Evolutionary conservation across 2,888 invertebrate species (phyloP), one percentile per base, ranked within the genome.

Genomic region (Rhagium mordax): DNA sequence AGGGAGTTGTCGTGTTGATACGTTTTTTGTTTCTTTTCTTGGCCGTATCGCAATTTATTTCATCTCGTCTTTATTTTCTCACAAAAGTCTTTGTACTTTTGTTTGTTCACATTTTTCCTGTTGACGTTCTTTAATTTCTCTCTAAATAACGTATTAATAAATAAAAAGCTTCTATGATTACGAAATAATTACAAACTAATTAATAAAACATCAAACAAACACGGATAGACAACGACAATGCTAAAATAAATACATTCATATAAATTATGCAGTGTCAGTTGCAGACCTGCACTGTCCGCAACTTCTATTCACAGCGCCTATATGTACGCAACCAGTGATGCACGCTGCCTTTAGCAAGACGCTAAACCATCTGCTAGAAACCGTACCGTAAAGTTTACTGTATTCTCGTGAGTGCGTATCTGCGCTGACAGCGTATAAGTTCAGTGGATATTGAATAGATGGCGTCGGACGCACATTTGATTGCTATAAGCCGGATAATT

Each of bases 81-180:
- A 51, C 51, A 18, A 69, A 49, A 69, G 51, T 16, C 47, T 27
- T 15, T 0, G n/a, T 21, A 24, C 20, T 18, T 55, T 55, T 59
- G 47, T 68, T 61, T 33, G 51, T 29, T 61, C 57, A 15, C 61
- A n/a, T n/a, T n/a, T n/a, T n/a, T n/a, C n/a, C n/a, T n/a, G n/a
- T 61, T 24, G 24, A 24, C 24, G n/a, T n/a, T n/a, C 69, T 33
- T 69, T 69, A 33, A 69, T 61, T 61, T n/a, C n/a, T n/a, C n/a
- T n/a, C n/a, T n/a, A n/a, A n/a, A n/a, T n/a, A n/a, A n/a, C n/a
- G n/a, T n/a, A n/a, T n/a, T n/a, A n/a, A n/a, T n/a, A n/a, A n/a
- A n/a, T n/a, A n/a, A n/a, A n/a, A n/a, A n/a, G n/a, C n/a, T n/a
- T n/a, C n/a, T n/a, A n/a, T n/a, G n/a, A n/a, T n/a, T n/a, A n/a